phyloP scores from a whole-genome alignment of 2,797 vertebrate species.

The Selene dorsalis region DNA sequence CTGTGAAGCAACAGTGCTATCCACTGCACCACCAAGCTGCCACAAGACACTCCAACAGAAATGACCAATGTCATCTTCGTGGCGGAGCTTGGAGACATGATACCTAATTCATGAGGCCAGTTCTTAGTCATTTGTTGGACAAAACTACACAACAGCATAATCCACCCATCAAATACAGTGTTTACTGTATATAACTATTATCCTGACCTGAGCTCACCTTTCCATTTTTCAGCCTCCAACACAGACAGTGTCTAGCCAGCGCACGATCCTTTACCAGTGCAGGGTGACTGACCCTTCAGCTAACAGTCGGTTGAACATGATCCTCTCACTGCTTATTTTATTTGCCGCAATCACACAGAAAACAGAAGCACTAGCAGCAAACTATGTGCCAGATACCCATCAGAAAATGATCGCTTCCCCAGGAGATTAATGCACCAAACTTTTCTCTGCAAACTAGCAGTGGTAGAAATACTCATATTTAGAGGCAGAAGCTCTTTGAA shows the following conservation, averaged over 20 bases:
- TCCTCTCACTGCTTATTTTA: constrained; percentile 29
- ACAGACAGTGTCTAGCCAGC: not conserved
- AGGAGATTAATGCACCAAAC: constrained; percentile 38
- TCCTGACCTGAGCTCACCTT: constrained; percentile 35
- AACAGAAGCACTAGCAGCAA: constrained; percentile 27
- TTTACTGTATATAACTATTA: not conserved
- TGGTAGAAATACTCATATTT: constrained; percentile 35
- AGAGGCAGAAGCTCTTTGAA: constrained; percentile 26
- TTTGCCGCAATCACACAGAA: constrained; percentile 13
- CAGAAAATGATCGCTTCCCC: constrained; percentile 30
- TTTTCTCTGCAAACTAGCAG: constrained; percentile 38
- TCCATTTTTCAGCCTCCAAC: constrained; percentile 9
- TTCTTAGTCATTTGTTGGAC: not conserved
- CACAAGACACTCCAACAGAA: not conserved
- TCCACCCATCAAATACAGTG: not conserved
- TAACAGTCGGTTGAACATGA: constrained; percentile 8
- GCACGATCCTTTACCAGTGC: not conserved
- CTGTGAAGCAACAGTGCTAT: too few species aligned
- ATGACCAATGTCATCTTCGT: not conserved
- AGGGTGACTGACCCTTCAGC: constrained; percentile 17
- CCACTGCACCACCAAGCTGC: too few species aligned
- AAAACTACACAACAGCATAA: not conserved
- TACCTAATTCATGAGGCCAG: constrained; percentile 18
- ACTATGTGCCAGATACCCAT: constrained; percentile 16
- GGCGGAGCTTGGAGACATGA: not conserved